Percentiles rank a stretch among this genome's conserved stretches.
These are phyloP conservation scores for Patella ulyssiponensis DNA, from an alignment of 2,888 invertebrate species.

Conservation along the genomic window DNA sequence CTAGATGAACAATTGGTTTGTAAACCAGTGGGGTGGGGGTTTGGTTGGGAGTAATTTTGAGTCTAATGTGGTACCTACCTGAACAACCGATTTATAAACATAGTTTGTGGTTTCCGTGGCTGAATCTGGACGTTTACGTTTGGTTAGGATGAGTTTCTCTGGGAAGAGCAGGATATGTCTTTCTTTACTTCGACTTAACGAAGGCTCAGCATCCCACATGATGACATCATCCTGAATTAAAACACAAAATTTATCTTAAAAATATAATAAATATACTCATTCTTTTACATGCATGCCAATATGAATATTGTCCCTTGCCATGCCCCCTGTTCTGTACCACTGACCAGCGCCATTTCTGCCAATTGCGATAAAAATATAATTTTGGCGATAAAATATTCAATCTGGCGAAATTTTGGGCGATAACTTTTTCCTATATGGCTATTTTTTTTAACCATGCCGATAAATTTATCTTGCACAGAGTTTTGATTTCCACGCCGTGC, in stretches of 20 bases:
- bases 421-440: no score
- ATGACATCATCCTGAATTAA: conserved; percentile 67
- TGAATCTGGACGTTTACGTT: conserved; percentile 52
- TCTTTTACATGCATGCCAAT: no score
- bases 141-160: conserved; percentile 64
- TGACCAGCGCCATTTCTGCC: no score
- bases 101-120: conserved; percentile 60
- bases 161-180: conserved; percentile 72
- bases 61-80: conserved; percentile 54
- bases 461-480: no score
- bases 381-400: no score
- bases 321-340: no score
- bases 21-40: conserved; percentile 41
- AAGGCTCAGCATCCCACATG: conserved; percentile 68
- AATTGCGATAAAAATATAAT: no score
- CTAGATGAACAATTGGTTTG: conserved; percentile 67
- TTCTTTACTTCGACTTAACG: conserved; percentile 55
- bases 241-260: neutral
- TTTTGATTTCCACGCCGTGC: no score
- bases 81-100: conserved; percentile 65
- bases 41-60: neutral
- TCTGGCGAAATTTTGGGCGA: no score
- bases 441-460: no score
- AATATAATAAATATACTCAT: no score
- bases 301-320: no score